Base-by-base conservation (phyloP, 2,888 invertebrate species). In the Aricia artaxerxes region DNA sequence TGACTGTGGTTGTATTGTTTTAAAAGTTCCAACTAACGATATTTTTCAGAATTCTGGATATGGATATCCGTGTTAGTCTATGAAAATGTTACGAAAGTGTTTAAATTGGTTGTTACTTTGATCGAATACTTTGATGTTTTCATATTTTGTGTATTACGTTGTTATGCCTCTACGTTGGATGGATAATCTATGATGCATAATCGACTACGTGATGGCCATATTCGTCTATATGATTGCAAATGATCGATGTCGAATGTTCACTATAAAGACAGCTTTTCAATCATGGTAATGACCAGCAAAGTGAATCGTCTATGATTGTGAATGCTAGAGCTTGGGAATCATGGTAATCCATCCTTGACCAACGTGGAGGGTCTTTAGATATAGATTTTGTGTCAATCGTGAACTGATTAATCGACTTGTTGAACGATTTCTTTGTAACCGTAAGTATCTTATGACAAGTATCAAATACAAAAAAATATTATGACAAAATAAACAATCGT, bases 371-470 rank as follows among this genome's bases (percentile, higher is more conserved):
- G 2, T 16, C 16, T 16, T 57, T 79, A 76, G 79, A 38, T 76
- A 79, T 76, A 75, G 49, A 76, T 79, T 79, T 79, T 79, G 49
- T 79, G 79, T 77, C 73, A 77, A 87, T 85, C 87, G 88, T 91
- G 91, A 86, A 83, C 85, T 85, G 82, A 90, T 90, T 78, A 78
- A 78, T 78, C 78, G 60, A 73, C 78, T 40, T 89, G 88, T 90
- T 87, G 86, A 89, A 89, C 73, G 40, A 78, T 78, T 78, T 78
- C 57, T 78, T 78, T 78, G 40, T 92, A 89, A 93, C 90, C 88
- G 90, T 93, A 92, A 86, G 87, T 92, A 92, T 93, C 94, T 93
- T 94, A 93, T 94, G 93, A 93, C 88, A 89, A 91, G 89, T 92
- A 93, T 91, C 89, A 91, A 89, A 87, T 89, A 86, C 88, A 88